Evolutionary conservation across 2,888 invertebrate genomes (phyloP).

Genomic region (Cryptocheilus praepositus): DNA sequence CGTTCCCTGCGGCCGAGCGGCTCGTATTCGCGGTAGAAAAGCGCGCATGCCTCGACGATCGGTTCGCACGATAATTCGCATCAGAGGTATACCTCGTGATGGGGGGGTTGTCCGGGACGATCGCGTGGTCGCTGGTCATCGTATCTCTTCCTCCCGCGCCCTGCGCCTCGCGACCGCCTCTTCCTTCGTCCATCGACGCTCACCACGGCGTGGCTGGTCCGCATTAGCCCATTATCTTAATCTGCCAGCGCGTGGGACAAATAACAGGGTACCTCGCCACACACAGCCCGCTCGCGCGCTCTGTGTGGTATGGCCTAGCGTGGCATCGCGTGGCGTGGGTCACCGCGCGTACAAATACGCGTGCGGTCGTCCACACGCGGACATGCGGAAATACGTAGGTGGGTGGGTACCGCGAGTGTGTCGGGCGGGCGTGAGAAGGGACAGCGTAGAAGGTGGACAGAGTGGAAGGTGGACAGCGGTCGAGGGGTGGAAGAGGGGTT

Average conservation of each 20-base stretch:
- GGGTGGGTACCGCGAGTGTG: background rate
- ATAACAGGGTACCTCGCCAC: slow-evolving; percentile 58
- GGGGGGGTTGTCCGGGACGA: slow-evolving; percentile 41
- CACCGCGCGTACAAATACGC: slow-evolving; percentile 5
- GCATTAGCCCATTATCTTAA: slow-evolving; percentile 69
- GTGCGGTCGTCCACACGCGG: too few relatives aligned
- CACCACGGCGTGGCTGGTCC: slow-evolving; percentile 34
- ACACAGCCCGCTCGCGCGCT: slow-evolving; percentile 9
- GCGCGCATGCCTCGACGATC: slow-evolving; percentile 23
- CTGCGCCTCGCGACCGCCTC: background rate
- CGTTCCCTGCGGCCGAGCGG: too few relatives aligned
- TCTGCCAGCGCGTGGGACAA: slow-evolving; percentile 65
- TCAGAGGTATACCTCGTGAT: slow-evolving; percentile 35
- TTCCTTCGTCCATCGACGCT: slow-evolving; percentile 20
- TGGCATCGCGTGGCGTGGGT: background rate
- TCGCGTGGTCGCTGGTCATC: slow-evolving; percentile 63
- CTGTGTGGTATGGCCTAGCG: background rate
- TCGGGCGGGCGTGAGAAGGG: background rate
- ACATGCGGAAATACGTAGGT: too few relatives aligned
- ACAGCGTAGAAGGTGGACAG: background rate
- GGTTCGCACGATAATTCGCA: slow-evolving; percentile 55
- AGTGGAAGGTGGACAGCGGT: background rate
- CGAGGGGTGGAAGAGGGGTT: background rate
- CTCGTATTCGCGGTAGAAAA: background rate
- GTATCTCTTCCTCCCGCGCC: slow-evolving; percentile 33